Evolutionary conservation across 1,140 invertebrate genomes (phyloP), one percentile per base, ranked within the genome.

Genomic region (Megalonaias nervosa): DNA sequence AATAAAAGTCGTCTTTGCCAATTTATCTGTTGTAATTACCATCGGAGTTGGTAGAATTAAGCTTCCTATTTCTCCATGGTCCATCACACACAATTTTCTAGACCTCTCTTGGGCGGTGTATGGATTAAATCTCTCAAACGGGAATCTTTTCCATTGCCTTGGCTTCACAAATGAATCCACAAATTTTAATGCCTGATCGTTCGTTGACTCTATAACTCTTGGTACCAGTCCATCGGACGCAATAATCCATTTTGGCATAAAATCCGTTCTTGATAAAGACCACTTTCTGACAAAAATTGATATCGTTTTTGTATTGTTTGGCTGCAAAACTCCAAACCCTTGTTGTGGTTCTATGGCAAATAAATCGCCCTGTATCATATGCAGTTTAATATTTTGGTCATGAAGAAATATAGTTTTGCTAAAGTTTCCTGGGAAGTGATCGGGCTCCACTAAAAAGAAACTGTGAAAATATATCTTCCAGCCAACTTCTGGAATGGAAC

Each of bases 331-430:
- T 17, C 31, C 59, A 67, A 77, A 77, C 1, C 75, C 75, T 26
- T 17, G 38, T 2, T 57, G 67, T 16, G 75, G 75, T 58, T 77
- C 75, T 2, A 77, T 16, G 16, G 66, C 71, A 17, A 71, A 77
- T 26, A 77, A 67, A 38, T 77, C 75, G 15, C 75, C 75, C 61
- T 77, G 75, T 21, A 77, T 38, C 75, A 77, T 77, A 19, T 65
- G 55, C 1, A 77, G 16, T 14, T 55, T 26, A 6, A 77, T 38
- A 56, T 72, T 62, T 55, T 77, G 69, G 13, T 55, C 17, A 14
- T 71, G 21, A 13, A 71, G 62, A 21, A 67, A 64, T 2, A 71
- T 61, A 11, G 67, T 55, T 38, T 38, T 38, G 5, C 38, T 38
- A 55, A 59, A 71, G n/a, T 72, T 71, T 21, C 72, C 67, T 19